Evolutionary conservation across 2,797 vertebrate species (phyloP), one percentile per base, ranked within the genome.

Genomic region (Vespertilio murinus): DNA sequence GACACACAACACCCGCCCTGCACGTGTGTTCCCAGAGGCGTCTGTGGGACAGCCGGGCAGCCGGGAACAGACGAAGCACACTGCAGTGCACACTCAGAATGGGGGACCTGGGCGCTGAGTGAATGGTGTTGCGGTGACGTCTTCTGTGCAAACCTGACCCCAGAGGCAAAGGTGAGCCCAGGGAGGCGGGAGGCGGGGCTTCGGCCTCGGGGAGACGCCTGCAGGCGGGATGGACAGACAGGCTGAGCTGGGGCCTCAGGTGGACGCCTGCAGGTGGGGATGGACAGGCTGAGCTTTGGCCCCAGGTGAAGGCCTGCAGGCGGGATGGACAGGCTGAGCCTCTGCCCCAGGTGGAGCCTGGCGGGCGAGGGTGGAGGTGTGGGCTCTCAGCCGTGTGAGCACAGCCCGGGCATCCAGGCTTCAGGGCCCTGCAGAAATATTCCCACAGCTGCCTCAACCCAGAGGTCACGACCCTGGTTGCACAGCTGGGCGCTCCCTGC

Each of bases 71-170:
- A 1, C 3, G 1, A 1, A 14, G 33, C 2, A 5, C 84, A 1
- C 0, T 1, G 28, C 28, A 8, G 10, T 5, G 3, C 5, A 1
- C 3, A 5, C 56, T 47, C 20, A 0, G 2, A 0, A 0, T 3
- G 70, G n/a, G 54, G 6, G 7, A 5, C 5, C 16, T 5, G 3
- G 9, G 69, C 13, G 45, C 17, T 0, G 0, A 8, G 83, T 40
- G 65, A 49, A 3, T 30, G 6, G 1, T 0, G 12, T 11, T 40
- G 35, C 42, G 38, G 0, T 17, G 45, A 64, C 28, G 45, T 2
- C 11, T 23, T 5, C 8, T 3, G 2, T 1, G 12, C 2, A 3
- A 35, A 23, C 35, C 2, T 3, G 16, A 25, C 9, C 3, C 12
- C 1, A 2, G 4, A 0, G 22, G 54, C 6, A 1, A 8, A 35